phyloP scores from a whole-genome alignment of 2,113 vertebrate species.

The Larimichthys polyactis region DNA sequence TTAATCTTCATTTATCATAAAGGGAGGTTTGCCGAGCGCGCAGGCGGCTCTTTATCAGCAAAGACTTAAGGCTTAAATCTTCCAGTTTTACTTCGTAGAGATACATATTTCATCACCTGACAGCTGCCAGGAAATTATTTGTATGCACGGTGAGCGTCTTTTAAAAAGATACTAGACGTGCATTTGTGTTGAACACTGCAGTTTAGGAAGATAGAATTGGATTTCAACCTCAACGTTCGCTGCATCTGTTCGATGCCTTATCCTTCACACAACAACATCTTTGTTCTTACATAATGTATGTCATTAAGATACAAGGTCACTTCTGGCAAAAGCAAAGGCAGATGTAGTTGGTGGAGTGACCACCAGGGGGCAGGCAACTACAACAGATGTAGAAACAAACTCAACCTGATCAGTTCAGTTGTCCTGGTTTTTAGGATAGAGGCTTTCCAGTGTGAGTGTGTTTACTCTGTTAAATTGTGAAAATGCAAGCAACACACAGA shows the following conservation, averaged over 20 bases:
- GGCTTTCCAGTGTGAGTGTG: background rate
- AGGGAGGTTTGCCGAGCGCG: background rate
- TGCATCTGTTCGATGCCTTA: background rate
- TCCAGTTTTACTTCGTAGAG: no score
- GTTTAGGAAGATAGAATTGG: background rate
- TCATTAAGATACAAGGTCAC: slow-evolving; percentile 65
- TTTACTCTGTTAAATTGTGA: background rate
- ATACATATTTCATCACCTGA: background rate
- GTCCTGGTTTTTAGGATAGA: slow-evolving; percentile 6
- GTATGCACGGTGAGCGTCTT: background rate
- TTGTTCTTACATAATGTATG: slow-evolving; percentile 50
- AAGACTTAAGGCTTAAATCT: background rate
- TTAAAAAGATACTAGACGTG: background rate
- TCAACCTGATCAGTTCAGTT: background rate
- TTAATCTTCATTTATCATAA: slow-evolving; percentile 21
- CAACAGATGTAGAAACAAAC: background rate
- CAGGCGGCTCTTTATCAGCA: slow-evolving; percentile 3
- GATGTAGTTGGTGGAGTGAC: background rate
- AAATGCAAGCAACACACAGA: background rate
- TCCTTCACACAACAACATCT: slow-evolving; percentile 22
- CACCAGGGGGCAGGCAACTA: slow-evolving; percentile 69
- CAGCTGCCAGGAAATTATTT: background rate
- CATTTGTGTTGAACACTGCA: background rate
- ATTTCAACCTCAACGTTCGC: background rate
- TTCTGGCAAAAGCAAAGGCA: slow-evolving; percentile 26